Conservation (phyloP, 2,888 invertebrate genomes). For the Mesorhabditis spiculigera region DNA sequence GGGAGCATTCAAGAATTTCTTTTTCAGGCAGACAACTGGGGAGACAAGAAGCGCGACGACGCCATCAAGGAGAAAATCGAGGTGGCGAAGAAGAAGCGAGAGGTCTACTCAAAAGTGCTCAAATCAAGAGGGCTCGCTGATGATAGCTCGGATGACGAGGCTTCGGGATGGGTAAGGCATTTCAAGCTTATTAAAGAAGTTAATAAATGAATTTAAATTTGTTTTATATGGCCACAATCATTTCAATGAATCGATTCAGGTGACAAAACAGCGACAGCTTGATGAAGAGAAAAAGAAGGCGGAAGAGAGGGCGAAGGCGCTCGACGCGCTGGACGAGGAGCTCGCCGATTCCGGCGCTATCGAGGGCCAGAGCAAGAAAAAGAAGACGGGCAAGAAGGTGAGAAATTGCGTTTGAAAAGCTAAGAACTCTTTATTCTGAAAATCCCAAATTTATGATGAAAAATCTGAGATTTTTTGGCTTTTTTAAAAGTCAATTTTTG, state of each 20-base stretch:
- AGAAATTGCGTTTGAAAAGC: neutral
- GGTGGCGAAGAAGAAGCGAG: constrained; percentile 75
- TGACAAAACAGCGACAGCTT: constrained; percentile 74
- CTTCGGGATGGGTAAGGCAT: constrained; percentile 8
- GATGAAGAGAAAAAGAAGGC: constrained; percentile 80
- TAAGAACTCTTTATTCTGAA: too few relatives aligned
- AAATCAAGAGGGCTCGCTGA: constrained; percentile 47
- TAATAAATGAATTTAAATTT: constrained; percentile 3
- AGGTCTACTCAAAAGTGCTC: constrained; percentile 67
- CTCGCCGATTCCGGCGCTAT: constrained; percentile 83
- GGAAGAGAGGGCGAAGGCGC: constrained; percentile 75
- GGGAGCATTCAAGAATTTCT: neutral
- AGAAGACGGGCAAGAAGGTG: constrained; percentile 19
- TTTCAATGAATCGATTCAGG: constrained; percentile 69
- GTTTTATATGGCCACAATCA: neutral
- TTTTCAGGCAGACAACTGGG: constrained; percentile 61
- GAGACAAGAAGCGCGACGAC: constrained; percentile 72
- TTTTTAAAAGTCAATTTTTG: too few relatives aligned
- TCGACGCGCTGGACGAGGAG: constrained; percentile 90
- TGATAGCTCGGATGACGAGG: constrained; percentile 34
- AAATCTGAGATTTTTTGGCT: too few relatives aligned
- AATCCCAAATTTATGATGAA: too few relatives aligned
- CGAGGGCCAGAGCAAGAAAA: constrained; percentile 70
- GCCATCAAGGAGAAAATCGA: constrained; percentile 77
- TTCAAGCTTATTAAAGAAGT: neutral